Conservation (phyloP, 2,797 vertebrate species). For the Eulemur coronatus region DNA sequence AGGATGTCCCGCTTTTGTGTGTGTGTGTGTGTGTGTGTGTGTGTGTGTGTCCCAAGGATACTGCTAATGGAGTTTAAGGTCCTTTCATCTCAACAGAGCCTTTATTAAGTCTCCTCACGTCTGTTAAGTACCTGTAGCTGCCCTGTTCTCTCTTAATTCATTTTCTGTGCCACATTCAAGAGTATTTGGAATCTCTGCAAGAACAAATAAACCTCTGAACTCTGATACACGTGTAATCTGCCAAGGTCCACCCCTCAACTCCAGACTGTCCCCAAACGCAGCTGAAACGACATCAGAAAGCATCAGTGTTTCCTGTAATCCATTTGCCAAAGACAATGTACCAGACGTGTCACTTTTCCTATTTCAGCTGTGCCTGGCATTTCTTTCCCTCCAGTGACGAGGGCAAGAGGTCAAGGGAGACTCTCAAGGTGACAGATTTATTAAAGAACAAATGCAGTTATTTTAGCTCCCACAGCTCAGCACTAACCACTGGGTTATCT, state of each 20-base stretch:
- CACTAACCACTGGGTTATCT: background rate
- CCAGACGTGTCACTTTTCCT: conserved; percentile 43
- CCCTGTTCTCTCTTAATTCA: conserved; percentile 53
- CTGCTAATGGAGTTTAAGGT: conserved; percentile 55
- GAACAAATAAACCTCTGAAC: conserved; percentile 69
- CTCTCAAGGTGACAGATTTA: conserved; percentile 60
- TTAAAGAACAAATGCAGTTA: conserved; percentile 32
- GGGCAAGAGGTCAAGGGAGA: conserved; percentile 54
- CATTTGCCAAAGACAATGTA: conserved; percentile 66
- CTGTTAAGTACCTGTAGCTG: conserved; percentile 47
- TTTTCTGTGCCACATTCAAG: conserved; percentile 37
- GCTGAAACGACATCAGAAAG: conserved; percentile 33
- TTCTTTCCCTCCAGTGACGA: conserved; percentile 27
- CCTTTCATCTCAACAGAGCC: conserved; percentile 34
- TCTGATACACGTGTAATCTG: conserved; percentile 40
- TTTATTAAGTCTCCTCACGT: conserved; percentile 65
- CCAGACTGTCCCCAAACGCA: conserved; percentile 22
- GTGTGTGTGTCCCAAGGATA: background rate
- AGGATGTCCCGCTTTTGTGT: background rate
- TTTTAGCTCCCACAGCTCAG: background rate
- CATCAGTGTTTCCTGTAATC: conserved; percentile 54
- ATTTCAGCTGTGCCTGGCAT: background rate
- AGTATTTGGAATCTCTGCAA: conserved; percentile 69
- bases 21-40: background rate
- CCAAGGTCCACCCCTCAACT: conserved; percentile 59